These are phyloP conservation scores for Drosophila pseudotakahashii DNA, from an alignment of 2,888 invertebrate species.

Conservation along the genomic window DNA sequence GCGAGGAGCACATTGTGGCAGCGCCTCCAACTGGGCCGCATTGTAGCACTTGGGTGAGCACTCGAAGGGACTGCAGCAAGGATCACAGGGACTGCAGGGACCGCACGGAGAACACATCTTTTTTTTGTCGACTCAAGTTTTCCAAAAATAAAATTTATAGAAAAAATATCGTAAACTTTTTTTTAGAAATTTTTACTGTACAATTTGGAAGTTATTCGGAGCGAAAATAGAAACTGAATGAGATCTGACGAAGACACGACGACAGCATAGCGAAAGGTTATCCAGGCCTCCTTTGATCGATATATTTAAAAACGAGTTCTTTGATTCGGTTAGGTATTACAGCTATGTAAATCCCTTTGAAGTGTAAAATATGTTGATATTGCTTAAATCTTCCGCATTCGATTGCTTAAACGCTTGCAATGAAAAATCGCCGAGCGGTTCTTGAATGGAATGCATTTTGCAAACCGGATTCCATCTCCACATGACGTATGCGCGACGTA, in stretches of 20 bases:
- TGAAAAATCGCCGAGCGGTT: slow-evolving; percentile 10
- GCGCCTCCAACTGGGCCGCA: slow-evolving; percentile 77
- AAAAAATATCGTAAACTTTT: slow-evolving; percentile 20
- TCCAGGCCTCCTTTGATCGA: slow-evolving; percentile 20
- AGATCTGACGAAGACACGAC: slow-evolving; percentile 8
- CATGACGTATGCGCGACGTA: slow-evolving; percentile 38
- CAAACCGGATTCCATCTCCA: slow-evolving; percentile 34
- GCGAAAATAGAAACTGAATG: slow-evolving; percentile 46
- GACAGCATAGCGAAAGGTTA: slow-evolving; percentile 17
- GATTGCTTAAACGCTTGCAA: slow-evolving; percentile 2
- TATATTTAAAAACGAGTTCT: neutral
- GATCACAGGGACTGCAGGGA: slow-evolving; percentile 79
- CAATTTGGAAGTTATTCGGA: slow-evolving; percentile 62
- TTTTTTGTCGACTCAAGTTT: slow-evolving; percentile 43
- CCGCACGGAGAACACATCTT: slow-evolving; percentile 70
- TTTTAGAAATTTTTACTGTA: slow-evolving; percentile 47
- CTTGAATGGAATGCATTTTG: slow-evolving; percentile 41
- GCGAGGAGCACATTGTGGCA: slow-evolving; percentile 81
- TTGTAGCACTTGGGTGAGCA: slow-evolving; percentile 81
- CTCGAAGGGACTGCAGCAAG: slow-evolving; percentile 80
- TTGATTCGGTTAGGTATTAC: neutral
- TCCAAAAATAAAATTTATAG: slow-evolving; percentile 17
- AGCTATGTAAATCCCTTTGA: neutral
- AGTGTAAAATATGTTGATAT: neutral
- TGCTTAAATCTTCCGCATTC: neutral